Conservation (phyloP, 2,888 invertebrate species). For the Holacanthella duospinosa region DNA sequence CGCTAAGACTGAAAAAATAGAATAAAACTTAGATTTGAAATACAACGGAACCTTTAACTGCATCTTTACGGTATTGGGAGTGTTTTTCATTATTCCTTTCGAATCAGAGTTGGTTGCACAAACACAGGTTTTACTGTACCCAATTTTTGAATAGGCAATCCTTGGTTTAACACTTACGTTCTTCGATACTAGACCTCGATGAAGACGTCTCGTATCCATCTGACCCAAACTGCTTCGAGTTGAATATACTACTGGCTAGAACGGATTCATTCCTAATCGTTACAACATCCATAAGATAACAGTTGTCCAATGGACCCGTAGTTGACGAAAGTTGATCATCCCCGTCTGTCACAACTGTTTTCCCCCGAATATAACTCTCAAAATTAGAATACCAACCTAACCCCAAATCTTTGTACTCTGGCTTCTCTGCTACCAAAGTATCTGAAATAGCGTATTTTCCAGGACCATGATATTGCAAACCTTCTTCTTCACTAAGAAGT, state of each 20-base stretch:
- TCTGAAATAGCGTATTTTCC: not conserved
- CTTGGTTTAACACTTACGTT: no score
- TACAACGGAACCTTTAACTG: no score
- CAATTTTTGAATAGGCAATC: no score
- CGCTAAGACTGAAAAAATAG: no score
- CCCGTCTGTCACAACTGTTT: not conserved
- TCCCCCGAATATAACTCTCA: not conserved
- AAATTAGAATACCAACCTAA: no score
- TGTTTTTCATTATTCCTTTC: no score
- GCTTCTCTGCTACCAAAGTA: no score
- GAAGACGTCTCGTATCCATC: slow-evolving; percentile 6
- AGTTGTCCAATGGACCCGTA: slow-evolving; percentile 19
- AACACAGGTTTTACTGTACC: no score
- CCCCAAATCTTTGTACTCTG: no score
- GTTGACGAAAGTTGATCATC: not conserved
- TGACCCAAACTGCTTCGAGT: not conserved
- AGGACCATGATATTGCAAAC: not conserved
- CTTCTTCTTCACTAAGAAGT: not conserved
- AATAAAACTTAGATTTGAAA: no score
- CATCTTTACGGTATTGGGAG: no score
- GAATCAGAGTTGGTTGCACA: no score
- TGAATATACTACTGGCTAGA: slow-evolving; percentile 12
- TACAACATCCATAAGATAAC: slow-evolving; percentile 30
- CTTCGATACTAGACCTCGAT: not conserved
- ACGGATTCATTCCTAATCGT: slow-evolving; percentile 32